Evolutionary conservation across 2,888 invertebrate genomes (phyloP).

Genomic region (Mimumesa dahlbomi): DNA sequence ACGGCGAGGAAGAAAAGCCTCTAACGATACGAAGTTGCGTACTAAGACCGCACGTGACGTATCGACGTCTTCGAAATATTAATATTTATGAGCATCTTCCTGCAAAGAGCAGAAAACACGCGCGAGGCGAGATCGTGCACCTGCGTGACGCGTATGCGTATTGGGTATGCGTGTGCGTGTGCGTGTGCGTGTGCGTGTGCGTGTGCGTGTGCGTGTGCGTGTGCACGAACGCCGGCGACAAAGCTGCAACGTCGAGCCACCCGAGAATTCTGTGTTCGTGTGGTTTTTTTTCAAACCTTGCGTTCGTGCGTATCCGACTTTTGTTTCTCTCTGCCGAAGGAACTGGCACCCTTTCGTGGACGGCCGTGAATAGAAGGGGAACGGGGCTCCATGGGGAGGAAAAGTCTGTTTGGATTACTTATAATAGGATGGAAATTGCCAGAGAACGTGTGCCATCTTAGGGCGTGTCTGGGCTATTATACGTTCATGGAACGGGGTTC

Average conservation of each 20-base stretch:
- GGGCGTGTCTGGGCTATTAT: background rate
- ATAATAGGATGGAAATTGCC: slow-evolving; percentile 16
- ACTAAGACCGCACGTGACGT: slow-evolving; percentile 29
- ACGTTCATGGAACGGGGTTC: background rate
- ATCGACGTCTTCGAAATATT: slow-evolving; percentile 56
- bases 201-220: slow-evolving; percentile 29
- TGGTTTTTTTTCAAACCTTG: background rate
- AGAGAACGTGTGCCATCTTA: background rate
- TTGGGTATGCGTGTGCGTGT: slow-evolving; percentile 29
- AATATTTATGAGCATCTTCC: slow-evolving; percentile 58
- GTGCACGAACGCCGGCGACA: slow-evolving; percentile 15
- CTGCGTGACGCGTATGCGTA: slow-evolving; percentile 41
- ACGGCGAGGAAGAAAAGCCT: slow-evolving; percentile 10
- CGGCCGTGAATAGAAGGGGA: slow-evolving; percentile 2
- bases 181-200: slow-evolving; percentile 37
- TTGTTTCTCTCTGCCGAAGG: slow-evolving; percentile 6
- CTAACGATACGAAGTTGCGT: slow-evolving; percentile 28
- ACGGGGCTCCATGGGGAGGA: background rate
- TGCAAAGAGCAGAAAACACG: slow-evolving; percentile 26
- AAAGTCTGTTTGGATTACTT: slow-evolving; percentile 19
- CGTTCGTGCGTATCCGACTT: slow-evolving; percentile 15
- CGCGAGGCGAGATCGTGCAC: slow-evolving; percentile 31
- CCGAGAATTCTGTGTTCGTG: background rate
- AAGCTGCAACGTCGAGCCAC: background rate
- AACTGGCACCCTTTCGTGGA: background rate